These are phyloP conservation scores for Zhengitettix transpicula DNA, from an alignment of 2,888 invertebrate genomes.

Conservation along the genomic window DNA sequence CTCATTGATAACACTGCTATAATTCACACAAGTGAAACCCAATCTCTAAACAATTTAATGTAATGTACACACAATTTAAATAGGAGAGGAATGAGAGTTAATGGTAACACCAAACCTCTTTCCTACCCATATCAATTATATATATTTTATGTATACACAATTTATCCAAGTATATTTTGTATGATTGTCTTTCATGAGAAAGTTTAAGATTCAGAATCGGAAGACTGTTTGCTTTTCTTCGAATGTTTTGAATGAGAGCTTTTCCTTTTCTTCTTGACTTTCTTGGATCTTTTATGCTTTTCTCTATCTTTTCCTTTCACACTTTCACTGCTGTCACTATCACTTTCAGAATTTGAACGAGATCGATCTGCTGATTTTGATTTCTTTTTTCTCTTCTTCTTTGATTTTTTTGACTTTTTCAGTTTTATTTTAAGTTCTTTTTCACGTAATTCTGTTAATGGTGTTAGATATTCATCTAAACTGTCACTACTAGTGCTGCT, in stretches of 20 bases:
- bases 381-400: conserved; percentile 33
- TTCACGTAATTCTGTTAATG: conserved; percentile 61
- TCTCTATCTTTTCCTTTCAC: conserved; percentile 9
- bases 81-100: too few relatives aligned
- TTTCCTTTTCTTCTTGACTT: conserved; percentile 23
- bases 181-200: too few relatives aligned
- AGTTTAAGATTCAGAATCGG: background rate
- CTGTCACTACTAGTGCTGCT: conserved; percentile 89
- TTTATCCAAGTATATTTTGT: too few relatives aligned
- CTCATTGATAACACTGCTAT: too few relatives aligned
- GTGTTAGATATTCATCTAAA: conserved; percentile 65
- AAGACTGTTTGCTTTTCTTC: background rate
- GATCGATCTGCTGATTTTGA: conserved; percentile 14
- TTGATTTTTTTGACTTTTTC: conserved; percentile 41
- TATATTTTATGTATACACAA: too few relatives aligned
- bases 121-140: too few relatives aligned
- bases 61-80: too few relatives aligned
- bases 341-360: conserved; percentile 16
- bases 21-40: too few relatives aligned
- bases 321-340: conserved; percentile 16
- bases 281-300: conserved; percentile 21
- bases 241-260: background rate
- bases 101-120: too few relatives aligned
- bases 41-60: too few relatives aligned
- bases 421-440: conserved; percentile 57